Base-by-base conservation (phyloP, 35 echinoderm and acorn worm species). In the Hemicentrotus pulcherrimus region DNA sequence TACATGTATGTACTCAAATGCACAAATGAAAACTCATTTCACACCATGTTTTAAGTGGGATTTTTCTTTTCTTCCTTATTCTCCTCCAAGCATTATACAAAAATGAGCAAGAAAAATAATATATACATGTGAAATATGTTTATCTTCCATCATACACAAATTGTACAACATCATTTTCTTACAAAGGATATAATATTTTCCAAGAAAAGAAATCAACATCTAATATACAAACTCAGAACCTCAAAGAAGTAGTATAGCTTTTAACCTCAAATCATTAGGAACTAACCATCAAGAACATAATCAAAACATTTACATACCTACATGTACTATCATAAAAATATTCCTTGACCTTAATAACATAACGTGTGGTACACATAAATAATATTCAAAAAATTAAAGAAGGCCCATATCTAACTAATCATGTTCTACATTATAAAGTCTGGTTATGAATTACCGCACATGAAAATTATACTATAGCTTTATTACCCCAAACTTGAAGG, bases 201-300 rank as follows among this genome's bases (percentile, higher is more conserved):
- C 65, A 78, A 78, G 65, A 78, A 78, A 78, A 78, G 65, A 78
- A 78, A 78, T 78, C 65, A 78, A 78, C 65, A 78, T 78, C 65
- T 22, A 78, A 78, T 78, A 78, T 78, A 78, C 65, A 78, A 78
- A 78, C 65, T 78, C 28, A 78, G 28, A 78, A 78, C 65, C 65
- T 78, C 65, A 78, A 78, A 78, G n/a, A n/a, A 59, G 22, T 4
- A 78, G 65, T n/a, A 18, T n/a, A 28, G 4, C 24, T 78, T 22
- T 78, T 7, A 28, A 78, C 65, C 65, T 78, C n/a, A 78, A 50
- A 10, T 50, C 48, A 70, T 59, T 59, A 59, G 10, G 16, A 59
- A 59, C 52, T 59, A 59, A 78, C 7, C 65, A 78, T 22, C 19
- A 8, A 71, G 65, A 78, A 28, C 19, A 28, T 78, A 41, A 41